phyloP scores from a whole-genome alignment of 2,113 vertebrate genomes.

The Leptocoma aspasia region DNA sequence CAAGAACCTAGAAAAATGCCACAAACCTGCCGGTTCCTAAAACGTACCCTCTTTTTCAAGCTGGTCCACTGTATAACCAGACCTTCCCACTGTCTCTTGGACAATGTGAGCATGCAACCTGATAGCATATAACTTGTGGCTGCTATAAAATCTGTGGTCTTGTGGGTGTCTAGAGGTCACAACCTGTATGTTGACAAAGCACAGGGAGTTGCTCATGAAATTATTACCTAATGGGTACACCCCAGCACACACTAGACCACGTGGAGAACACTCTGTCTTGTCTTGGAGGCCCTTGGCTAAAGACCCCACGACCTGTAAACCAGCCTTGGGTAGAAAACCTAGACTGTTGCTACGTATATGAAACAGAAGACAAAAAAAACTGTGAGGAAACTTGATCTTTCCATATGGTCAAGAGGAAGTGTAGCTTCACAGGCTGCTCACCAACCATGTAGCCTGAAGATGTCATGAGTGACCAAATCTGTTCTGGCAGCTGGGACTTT shows the following conservation, averaged over 20 bases:
- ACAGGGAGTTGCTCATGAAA: neutral
- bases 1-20: neutral
- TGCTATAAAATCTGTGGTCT: neutral
- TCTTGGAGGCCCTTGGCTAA: neutral
- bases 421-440: neutral
- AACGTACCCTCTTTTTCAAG: neutral
- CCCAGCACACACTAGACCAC: neutral
- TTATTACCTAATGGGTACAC: neutral
- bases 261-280: neutral
- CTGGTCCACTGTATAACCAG: too few species aligned
- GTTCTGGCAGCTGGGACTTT: neutral
- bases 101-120: neutral
- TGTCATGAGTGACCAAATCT: neutral
- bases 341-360: neutral
- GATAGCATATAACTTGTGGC: neutral
- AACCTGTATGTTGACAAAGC: neutral
- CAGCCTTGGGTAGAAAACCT: neutral
- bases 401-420: neutral
- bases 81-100: neutral
- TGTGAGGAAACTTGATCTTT: neutral
- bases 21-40: neutral
- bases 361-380: neutral
- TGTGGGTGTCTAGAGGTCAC: neutral
- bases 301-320: neutral
- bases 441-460: neutral